Evolutionary conservation across 2,888 invertebrate species (phyloP).

Genomic region (Meloe dianella): DNA sequence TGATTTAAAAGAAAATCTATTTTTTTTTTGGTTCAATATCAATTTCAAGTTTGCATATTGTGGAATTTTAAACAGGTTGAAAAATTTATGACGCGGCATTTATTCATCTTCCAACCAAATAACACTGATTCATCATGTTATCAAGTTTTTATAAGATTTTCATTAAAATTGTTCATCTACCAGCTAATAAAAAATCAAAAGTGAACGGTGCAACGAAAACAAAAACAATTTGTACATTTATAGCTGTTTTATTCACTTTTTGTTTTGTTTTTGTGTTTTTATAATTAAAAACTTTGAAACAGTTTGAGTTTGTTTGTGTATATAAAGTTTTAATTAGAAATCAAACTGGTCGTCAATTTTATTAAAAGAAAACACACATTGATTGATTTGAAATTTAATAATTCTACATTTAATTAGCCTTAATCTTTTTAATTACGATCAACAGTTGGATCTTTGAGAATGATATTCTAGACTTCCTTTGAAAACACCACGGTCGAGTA

Average conservation of each 20-base stretch:
- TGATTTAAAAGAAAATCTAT: not conserved
- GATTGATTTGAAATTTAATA: not conserved
- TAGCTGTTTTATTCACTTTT: not conserved
- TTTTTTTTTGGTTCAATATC: not conserved
- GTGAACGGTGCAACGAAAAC: not conserved
- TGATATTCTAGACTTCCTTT: too few relatives aligned
- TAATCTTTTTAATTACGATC: too few relatives aligned
- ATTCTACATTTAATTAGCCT: not conserved
- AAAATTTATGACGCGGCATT: slow-evolving; percentile 5
- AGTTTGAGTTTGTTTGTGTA: not conserved
- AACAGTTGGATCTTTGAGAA: too few relatives aligned
- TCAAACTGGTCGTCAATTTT: not conserved
- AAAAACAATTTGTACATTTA: not conserved
- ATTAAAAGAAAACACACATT: too few relatives aligned
- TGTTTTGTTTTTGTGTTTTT: not conserved
- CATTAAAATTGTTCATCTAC: not conserved
- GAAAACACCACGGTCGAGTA: too few relatives aligned
- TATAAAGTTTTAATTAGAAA: not conserved
- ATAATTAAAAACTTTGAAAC: slow-evolving; percentile 2
- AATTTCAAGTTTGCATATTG: not conserved
- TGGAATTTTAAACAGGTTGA: slow-evolving; percentile 4
- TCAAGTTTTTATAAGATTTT: slow-evolving; percentile 1
- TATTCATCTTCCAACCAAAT: not conserved
- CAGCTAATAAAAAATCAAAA: not conserved
- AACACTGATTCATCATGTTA: not conserved